Evolutionary conservation across 2,797 vertebrate species (phyloP), one percentile per base, ranked within the genome.

Genomic region (Tauraco hartlaubi): DNA sequence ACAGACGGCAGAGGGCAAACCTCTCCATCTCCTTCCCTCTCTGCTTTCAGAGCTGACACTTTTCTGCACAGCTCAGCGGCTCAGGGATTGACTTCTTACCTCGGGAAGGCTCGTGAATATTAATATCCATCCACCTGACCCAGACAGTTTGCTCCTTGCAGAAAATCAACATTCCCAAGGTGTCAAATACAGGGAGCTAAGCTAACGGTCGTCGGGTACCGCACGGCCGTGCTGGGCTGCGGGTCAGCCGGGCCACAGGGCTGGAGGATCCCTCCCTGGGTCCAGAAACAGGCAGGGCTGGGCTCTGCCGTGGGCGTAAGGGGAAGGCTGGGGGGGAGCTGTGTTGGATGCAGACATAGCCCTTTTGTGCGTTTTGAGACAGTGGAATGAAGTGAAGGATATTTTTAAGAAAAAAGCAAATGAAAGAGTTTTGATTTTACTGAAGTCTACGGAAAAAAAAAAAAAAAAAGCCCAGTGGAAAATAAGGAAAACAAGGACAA

Each of bases 41-140:
- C 28, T 78, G 3, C 64, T 49, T 91, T 62, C 14, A 5, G 61
- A 84, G 56, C 68, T 85, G 91, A 69, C 33, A 37, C 68, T 69
- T 90, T 85, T 75, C 72, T 63, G 73, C 73, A 77, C 72, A 78
- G 64, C 83, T 88, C 91, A 85, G 68, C 10, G 6, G 71, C 90
- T 88, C 49, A 63, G 79, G 82, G 92, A 61, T 76, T 88, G 88
- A 90, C 59, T 90, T 54, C 73, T 90, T 91, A 63, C 87, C 76
- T 86, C 23, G 1, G 63, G 67, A 90, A 76, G 39, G 55, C 80
- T 96, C 79, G 81, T 92, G 82, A 90, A 94, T 93, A 59, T 90
- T 93, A 82, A 93, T 90, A 48, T 61, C 83, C 33, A 55, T 84
- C 77, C 61, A 61, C 44, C 52, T 43, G 44, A 74, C 56, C 33